A percentile compares a stretch with the other conserved stretches of the same genome.
phyloP scores from a whole-genome alignment of 2,888 invertebrate genomes.

The Xanthia icteritia region DNA sequence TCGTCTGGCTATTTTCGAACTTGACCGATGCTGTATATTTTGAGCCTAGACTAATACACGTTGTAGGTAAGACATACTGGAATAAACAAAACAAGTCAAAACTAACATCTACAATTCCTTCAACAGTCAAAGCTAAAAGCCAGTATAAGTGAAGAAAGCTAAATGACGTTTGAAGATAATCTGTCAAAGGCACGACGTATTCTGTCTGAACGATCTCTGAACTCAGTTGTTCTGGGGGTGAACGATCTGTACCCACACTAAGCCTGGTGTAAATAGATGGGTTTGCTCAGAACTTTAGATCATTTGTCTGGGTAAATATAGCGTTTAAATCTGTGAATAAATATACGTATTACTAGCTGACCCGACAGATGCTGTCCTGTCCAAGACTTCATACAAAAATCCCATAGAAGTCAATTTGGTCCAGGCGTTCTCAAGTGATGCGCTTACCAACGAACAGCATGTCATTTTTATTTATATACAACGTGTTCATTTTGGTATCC shows the following conservation, averaged over 20 bases:
- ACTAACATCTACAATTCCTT: neutral
- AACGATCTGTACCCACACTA: constrained; percentile 15
- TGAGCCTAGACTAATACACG: neutral
- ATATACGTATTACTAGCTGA: neutral
- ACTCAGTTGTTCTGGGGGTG: neutral
- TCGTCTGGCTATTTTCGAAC: too few species aligned
- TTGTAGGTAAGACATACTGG: neutral
- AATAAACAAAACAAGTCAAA: constrained; percentile 14
- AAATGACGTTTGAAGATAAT: constrained; percentile 31
- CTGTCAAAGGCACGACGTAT: constrained; percentile 9
- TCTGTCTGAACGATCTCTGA: constrained; percentile 9
- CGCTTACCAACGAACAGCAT: too few species aligned
- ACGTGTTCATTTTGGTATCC: too few species aligned
- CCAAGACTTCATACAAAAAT: too few species aligned
- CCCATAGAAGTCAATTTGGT: too few species aligned
- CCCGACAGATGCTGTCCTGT: too few species aligned
- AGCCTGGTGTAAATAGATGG: neutral
- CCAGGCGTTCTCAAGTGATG: too few species aligned
- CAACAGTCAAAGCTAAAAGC: neutral
- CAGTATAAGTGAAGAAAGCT: neutral
- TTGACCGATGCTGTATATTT: neutral
- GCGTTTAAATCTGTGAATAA: constrained; percentile 1
- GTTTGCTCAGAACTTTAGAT: constrained; percentile 11
- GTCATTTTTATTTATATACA: too few species aligned
- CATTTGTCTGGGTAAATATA: constrained; percentile 27